Conservation (phyloP, 2,888 invertebrate species). For the Cerastis rubricosa region DNA sequence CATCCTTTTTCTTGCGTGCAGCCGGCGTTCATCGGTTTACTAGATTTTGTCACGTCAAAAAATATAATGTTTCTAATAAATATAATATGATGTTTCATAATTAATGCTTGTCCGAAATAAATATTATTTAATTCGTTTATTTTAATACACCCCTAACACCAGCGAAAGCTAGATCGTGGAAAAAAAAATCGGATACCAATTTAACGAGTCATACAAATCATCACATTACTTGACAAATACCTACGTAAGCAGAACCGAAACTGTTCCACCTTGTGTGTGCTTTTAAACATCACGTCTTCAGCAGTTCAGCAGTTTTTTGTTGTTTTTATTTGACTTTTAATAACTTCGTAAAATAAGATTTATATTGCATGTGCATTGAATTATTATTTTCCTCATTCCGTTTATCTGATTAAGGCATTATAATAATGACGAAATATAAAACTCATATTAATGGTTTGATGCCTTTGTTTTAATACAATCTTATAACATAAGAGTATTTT, state of each 20-base stretch:
- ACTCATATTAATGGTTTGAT: not conserved
- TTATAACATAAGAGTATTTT: not conserved
- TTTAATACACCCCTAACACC: not conserved
- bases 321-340: not conserved
- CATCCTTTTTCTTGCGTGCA: too few species aligned
- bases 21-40: too few species aligned
- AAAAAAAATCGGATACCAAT: not conserved
- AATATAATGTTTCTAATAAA: not conserved
- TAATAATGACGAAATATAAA: not conserved
- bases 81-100: not conserved
- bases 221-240: not conserved
- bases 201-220: not conserved
- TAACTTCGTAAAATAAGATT: not conserved
- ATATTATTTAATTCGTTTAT: not conserved
- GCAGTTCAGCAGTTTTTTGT: too few species aligned
- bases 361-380: not conserved
- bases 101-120: not conserved
- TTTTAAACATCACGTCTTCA: not conserved
- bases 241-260: not conserved
- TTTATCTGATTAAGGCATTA: not conserved
- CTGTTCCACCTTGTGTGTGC: not conserved
- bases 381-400: conserved; percentile 28
- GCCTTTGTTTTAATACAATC: not conserved
- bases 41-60: too few species aligned
- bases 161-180: not conserved